Evolutionary conservation across 2,797 vertebrate species (phyloP), one percentile per base, ranked within the genome.

Genomic region (Smutsia gigantea): DNA sequence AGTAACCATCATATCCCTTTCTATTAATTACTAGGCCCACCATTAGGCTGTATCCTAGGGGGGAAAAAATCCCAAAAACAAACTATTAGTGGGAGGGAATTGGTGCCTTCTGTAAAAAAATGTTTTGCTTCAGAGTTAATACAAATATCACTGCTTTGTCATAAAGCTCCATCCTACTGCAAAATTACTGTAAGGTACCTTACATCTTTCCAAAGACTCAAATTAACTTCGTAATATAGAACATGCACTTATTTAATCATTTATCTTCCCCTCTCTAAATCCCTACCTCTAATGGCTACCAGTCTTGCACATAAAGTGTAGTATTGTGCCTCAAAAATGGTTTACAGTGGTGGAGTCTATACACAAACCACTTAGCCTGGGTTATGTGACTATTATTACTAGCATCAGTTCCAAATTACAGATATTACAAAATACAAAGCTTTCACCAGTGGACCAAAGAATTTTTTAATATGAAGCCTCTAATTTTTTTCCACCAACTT

Each of bases 1-100:
- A 87, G 8, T 84, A 97, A 97, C 25, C n/a, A 95, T 59, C n/a
- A 27, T 72, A 78, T 55, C 87, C 37, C 18, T 92, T 85, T 94
- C 66, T 90, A 39, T 89, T 61, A 90, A 75, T 23, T 84, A 49
- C 12, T 86, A 82, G 78, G 29, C 18, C 37, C 78, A 90, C 29
- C 4, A 0, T 83, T 79, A 79, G 49, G 34, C 27, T 78, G 19
- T 83, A 81, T 92, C 63, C 21, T 57, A 37, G 8, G n/a, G 8
- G 17, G 7, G 46, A 17, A 49, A 64, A 61, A 37, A 71, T 53
- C 49, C 59, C 27, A 37, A 46, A 64, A 84, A 51, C 87, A 88
- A 86, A 64, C 49, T n/a, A 61, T 59, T 79, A 94, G 4, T 15
- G 23, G 4, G 29, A 85, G 9, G 10, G 72, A 53, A 6, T 42